Percentiles rank a stretch among this genome's conserved stretches.
Conservation (phyloP, 2,888 invertebrate genomes). For the Apamea monoglypha region DNA sequence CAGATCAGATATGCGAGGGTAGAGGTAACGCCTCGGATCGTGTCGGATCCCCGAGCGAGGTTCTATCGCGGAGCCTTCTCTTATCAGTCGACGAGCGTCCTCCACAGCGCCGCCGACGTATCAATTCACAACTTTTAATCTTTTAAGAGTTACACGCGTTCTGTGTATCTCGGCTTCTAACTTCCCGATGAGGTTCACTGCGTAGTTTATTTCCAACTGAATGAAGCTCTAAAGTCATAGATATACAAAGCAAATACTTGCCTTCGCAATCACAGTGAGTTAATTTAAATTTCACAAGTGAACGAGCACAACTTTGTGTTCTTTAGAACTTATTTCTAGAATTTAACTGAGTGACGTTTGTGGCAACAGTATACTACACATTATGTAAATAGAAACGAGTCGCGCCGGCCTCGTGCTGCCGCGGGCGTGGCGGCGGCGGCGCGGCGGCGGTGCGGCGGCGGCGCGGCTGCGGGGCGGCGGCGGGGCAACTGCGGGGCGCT, state of each 20-base stretch:
- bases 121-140: conserved; percentile 53
- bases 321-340: conserved; percentile 28
- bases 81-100: conserved; percentile 43
- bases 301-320: conserved; percentile 17
- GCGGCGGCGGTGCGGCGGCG: conserved; percentile 2
- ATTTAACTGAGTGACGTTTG: conserved; percentile 32
- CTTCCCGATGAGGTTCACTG: conserved; percentile 13
- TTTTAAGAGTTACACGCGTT: conserved; percentile 38
- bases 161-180: conserved; percentile 18
- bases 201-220: conserved; percentile 13
- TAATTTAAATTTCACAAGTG: conserved; percentile 20
- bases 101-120: conserved; percentile 20
- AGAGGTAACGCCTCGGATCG: neutral
- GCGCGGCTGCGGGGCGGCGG: neutral
- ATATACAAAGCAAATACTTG: conserved; percentile 10
- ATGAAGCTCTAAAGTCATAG: neutral
- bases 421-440: neutral
- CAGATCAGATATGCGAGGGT: conserved; percentile 53
- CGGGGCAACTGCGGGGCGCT: neutral
- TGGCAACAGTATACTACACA: neutral
- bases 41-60: conserved; percentile 14
- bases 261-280: neutral
- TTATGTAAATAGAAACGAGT: conserved; percentile 24
- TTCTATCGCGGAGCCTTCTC: conserved; percentile 17
- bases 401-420: neutral